Base-by-base conservation (phyloP, 1,140 invertebrate genomes). In the Geopemphigus sp. region DNA sequence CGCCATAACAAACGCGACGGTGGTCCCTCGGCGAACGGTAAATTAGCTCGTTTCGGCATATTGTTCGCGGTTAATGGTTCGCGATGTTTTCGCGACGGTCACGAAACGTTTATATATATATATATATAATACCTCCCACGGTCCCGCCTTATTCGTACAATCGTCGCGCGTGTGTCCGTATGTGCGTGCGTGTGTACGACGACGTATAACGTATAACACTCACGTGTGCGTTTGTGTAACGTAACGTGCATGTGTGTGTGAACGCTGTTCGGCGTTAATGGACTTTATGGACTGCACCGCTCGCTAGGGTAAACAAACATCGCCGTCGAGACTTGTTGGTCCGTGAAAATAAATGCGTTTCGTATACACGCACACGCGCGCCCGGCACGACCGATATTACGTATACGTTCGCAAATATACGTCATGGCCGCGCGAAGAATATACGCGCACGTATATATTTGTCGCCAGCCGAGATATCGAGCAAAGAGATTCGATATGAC, bases 51-150 rank as follows among this genome's bases (percentile, higher is more conserved):
- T 78, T 63, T 78, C 74, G 57, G 74, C 74, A 78, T 78, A 78
- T 78, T 78, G 74, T 78, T 61, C 74, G 57, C 74, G 56, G 74
- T 78, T 78, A 78, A 78, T 78, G 74, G 74, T 78, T 78, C 74
- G 74, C 56, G 56, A 78, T 78, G 74, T 78, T 78, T 78, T 78
- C 39, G 56, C 74, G 19, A 74, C 24, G 66, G 66, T 53, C n/a
- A 15, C 24, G 47, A 70, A 72, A 54, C 68, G 72, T 74, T 74
- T 39, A 39, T 39, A 39, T 8, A 8, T 39, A 39, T 39, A 39
- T n/a, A n/a, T n/a, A n/a, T n/a, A n/a, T n/a, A 39, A 39, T 74
- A 78, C 74, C 74, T 78, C 74, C 74, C 74, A 78, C 74, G 74
- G 74, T 78, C 74, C 32, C 32, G 15, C 39, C n/a, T 68, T 24